These are phyloP conservation scores for Sesia apiformis DNA, from an alignment of 2,888 invertebrate genomes.

Conservation along the genomic window DNA sequence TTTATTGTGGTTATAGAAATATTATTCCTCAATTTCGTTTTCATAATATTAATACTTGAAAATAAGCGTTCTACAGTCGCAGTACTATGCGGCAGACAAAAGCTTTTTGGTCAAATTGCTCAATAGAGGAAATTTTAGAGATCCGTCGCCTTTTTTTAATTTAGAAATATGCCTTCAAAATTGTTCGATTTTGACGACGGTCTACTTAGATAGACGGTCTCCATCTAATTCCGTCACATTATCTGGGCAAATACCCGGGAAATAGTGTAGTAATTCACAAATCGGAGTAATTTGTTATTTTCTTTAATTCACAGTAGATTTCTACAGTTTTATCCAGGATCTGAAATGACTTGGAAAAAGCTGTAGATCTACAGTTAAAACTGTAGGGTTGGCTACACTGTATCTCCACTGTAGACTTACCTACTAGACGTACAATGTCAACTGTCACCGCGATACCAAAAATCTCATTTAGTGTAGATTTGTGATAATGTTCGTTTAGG, in stretches of 20 bases:
- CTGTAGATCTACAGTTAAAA: too few species aligned
- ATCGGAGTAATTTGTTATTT: too few species aligned
- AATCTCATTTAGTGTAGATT: too few species aligned
- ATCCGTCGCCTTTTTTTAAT: not conserved
- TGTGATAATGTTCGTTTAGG: too few species aligned
- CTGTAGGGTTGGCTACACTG: too few species aligned
- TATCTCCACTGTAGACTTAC: too few species aligned
- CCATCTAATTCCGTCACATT: not conserved
- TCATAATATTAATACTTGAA: not conserved
- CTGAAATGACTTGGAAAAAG: too few species aligned
- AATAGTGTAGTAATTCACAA: too few species aligned
- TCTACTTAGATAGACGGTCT: not conserved
- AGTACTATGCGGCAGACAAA: not conserved
- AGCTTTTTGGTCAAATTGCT: not conserved
- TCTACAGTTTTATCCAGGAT: too few species aligned
- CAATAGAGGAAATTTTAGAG: not conserved
- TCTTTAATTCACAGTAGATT: too few species aligned
- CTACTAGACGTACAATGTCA: too few species aligned
- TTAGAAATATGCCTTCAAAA: not conserved
- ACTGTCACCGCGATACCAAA: too few species aligned
- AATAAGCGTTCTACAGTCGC: not conserved
- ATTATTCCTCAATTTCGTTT: not conserved
- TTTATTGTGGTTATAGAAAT: not conserved
- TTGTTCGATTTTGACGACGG: not conserved
- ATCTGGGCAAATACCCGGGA: not conserved